Evolutionary conservation across 2,113 vertebrate genomes (phyloP), one percentile per base, ranked within the genome.

Genomic region (Diadophis punctatus): DNA sequence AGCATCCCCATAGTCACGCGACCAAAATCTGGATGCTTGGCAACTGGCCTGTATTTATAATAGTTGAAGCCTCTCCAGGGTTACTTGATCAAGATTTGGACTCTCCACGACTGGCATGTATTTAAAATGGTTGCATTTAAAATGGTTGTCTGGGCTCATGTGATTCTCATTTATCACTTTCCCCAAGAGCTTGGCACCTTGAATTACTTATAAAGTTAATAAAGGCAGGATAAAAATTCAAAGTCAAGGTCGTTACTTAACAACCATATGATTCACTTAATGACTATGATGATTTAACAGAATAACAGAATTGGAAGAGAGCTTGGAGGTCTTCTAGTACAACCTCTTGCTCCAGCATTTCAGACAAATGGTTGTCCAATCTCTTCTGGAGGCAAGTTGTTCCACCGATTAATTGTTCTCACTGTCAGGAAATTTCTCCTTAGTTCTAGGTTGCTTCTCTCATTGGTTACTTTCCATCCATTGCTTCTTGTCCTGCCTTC

Each of bases 21-120:
- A 63, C n/a, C 60, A n/a, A 63, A 63, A 63, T 63, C 60, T 63
- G 11, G 11, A n/a, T 30, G 11, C 27, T 63, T 63, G 27, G 11
- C 30, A 63, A 63, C 30, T n/a, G 60, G 60, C 60, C 60, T n/a
- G 27, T 30, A 10, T 63, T 63, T 63, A 63, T 30, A 14, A 63
- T 0, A 0, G 60, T 14, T 63, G 27, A n/a, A n/a, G 11, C 27
- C 30, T n/a, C 60, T 63, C 60, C 0, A 1, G 60, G 60, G 1
- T 63, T 63, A 14, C 4, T 3, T n/a, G 11, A 63, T n/a, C 60
- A 63, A 16, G 30, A 63, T 63, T 63, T 63, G 10, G 12, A 27
- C 1, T 14, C 30, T 63, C 14, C 4, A 0, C 1, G 0, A 63
- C 60, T 14, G 30, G 30, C 30, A 2, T n/a, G 4, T 2, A 10